These are phyloP conservation scores for Sesamia inferens DNA, from an alignment of 2,888 invertebrate species.

Conservation along the genomic window DNA sequence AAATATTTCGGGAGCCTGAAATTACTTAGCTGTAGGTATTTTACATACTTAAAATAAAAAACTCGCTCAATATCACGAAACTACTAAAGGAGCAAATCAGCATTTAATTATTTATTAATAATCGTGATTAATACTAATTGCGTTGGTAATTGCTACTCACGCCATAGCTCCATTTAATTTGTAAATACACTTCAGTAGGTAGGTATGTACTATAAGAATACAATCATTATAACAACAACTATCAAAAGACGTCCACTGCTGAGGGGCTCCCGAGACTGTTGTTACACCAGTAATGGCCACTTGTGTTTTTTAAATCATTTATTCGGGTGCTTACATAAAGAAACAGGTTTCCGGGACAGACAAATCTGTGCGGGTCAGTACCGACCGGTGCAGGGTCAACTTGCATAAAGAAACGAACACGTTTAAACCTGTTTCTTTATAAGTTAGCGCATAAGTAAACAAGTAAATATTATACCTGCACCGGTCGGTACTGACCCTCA, in stretches of 20 bases:
- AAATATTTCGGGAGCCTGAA: slow-evolving; percentile 6
- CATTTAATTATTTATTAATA: slow-evolving; percentile 47
- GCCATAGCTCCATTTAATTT: slow-evolving; percentile 48
- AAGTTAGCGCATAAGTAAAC: no score
- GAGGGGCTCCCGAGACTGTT: slow-evolving; percentile 20
- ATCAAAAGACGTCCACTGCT: slow-evolving; percentile 38
- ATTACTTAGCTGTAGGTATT: slow-evolving; percentile 4
- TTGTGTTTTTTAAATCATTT: slow-evolving; percentile 58
- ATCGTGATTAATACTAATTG: slow-evolving; percentile 43
- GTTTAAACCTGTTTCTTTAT: no score
- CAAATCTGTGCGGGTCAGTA: no score
- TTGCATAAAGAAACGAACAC: no score
- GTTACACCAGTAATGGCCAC: slow-evolving; percentile 43
- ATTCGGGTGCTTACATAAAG: no score
- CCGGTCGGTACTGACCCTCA: no score
- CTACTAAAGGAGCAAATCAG: slow-evolving; percentile 37
- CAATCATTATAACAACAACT: slow-evolving; percentile 47
- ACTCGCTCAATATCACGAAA: slow-evolving; percentile 17
- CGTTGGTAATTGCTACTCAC: slow-evolving; percentile 37
- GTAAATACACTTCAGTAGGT: slow-evolving; percentile 31
- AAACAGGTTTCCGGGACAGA: no score
- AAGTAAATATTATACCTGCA: no score
- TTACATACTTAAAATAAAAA: slow-evolving; percentile 16
- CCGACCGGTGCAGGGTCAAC: no score
- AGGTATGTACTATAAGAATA: slow-evolving; percentile 24